These are phyloP conservation scores for Oligia fasciuncula DNA, from an alignment of 2,888 invertebrate species.

Conservation along the genomic window DNA sequence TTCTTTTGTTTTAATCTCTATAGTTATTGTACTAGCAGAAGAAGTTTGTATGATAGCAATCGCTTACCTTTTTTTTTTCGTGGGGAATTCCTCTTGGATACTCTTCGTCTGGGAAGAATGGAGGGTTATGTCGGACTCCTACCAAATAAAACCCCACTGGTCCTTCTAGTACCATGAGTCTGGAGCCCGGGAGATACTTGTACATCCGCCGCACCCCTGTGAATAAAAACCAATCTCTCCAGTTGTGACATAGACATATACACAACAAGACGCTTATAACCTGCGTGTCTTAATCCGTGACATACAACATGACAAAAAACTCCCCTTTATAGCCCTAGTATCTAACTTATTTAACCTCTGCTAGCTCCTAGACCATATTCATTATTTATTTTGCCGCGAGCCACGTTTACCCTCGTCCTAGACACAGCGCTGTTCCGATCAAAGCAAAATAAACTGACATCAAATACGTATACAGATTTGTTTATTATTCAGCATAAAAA, in stretches of 20 bases:
- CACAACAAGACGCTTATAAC: constrained; percentile 4
- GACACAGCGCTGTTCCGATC: constrained; percentile 34
- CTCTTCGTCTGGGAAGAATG: too few relatives aligned
- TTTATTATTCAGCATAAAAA: constrained; percentile 1
- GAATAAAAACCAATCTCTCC: not conserved
- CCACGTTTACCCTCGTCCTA: constrained; percentile 26
- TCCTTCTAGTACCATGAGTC: not conserved
- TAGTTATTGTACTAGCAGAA: not conserved
- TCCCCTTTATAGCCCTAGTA: constrained; percentile 25
- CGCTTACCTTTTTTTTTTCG: not conserved
- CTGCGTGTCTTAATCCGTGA: constrained; percentile 3
- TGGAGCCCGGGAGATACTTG: not conserved
- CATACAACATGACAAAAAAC: constrained; percentile 42
- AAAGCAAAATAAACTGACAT: constrained; percentile 32
- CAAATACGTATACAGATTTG: constrained; percentile 6
- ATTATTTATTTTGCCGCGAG: constrained; percentile 63
- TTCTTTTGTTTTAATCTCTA: too few relatives aligned
- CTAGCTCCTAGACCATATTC: constrained; percentile 55
- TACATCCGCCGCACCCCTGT: not conserved
- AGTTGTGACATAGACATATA: not conserved
- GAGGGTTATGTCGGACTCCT: too few relatives aligned
- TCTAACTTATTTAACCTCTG: constrained; percentile 67
- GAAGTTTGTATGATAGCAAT: not conserved
- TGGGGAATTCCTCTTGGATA: not conserved
- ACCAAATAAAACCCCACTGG: not conserved